A percentile compares a stretch with the other conserved stretches of the same genome.
Evolutionary conservation across 2,113 vertebrate genomes (phyloP).

Genomic region (Thinocorus orbignyianus): DNA sequence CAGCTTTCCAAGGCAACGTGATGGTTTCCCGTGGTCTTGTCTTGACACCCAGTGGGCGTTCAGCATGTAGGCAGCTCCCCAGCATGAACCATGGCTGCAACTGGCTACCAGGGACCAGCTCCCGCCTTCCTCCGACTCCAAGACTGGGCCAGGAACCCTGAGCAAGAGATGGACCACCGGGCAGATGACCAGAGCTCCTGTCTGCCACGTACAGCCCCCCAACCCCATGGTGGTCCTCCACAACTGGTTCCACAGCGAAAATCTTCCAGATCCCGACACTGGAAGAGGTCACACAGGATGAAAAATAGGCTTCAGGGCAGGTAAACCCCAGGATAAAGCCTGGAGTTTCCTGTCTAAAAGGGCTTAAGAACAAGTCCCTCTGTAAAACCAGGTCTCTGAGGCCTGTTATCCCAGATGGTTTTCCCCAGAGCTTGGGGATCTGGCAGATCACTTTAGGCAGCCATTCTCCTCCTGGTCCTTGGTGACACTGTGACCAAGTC

Average conservation of each 20-base stretch:
- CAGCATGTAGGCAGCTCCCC: neutral
- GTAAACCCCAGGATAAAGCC: neutral
- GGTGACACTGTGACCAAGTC: neutral
- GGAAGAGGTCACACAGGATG: neutral
- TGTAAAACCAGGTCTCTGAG: neutral
- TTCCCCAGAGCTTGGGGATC: neutral
- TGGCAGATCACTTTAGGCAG: rapidly evolving
- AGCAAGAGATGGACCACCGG: neutral
- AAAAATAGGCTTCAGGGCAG: neutral
- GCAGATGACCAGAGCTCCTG: neutral
- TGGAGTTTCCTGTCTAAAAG: neutral
- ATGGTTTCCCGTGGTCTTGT: neutral
- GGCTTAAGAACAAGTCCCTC: neutral
- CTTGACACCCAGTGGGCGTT: constrained; percentile 60
- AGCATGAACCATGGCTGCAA: neutral
- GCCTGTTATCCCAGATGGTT: neutral
- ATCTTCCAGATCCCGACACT: rapidly evolving
- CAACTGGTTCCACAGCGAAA: rapidly evolving
- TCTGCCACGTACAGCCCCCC: rapidly evolving
- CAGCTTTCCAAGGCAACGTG: neutral
- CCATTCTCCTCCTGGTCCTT: neutral
- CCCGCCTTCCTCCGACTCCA: rapidly evolving
- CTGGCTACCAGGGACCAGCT: neutral
- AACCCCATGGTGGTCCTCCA: rapidly evolving
- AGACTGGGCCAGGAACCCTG: neutral